phyloP scores from a whole-genome alignment of 2,797 vertebrate genomes.

The Lagocephalus sceleratus region DNA sequence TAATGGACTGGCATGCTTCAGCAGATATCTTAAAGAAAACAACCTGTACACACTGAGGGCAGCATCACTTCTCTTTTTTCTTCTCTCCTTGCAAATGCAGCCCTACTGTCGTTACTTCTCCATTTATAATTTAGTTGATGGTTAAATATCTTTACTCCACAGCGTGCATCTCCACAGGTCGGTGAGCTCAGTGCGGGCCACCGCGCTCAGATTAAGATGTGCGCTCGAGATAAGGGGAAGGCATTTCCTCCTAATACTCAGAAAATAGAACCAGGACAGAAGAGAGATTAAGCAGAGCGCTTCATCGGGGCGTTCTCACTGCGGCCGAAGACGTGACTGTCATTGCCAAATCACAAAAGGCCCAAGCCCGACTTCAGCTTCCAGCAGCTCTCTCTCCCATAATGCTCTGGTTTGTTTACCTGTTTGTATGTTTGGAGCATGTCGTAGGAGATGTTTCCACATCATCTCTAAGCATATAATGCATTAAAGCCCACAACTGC shows the following conservation, averaged over 20 bases:
- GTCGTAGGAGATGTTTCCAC: neutral
- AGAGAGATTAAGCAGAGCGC: slow-evolving; percentile 41
- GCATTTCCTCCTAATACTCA: slow-evolving; percentile 80
- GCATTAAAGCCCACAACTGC: slow-evolving; percentile 6
- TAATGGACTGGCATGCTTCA: neutral
- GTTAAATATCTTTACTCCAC: slow-evolving; percentile 27
- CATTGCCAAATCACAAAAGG: neutral
- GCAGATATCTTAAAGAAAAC: neutral
- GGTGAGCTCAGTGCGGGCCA: slow-evolving; percentile 74
- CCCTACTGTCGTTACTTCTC: slow-evolving; percentile 33
- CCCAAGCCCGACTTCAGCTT: neutral
- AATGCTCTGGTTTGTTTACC: too few species aligned
- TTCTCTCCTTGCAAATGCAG: neutral
- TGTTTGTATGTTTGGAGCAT: too few species aligned
- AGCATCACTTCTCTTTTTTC: too few species aligned
- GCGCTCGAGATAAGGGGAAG: slow-evolving; percentile 76
- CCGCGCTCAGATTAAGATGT: slow-evolving; percentile 58
- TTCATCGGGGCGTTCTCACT: slow-evolving; percentile 25
- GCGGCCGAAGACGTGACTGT: too few species aligned
- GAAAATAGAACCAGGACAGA: slow-evolving; percentile 67
- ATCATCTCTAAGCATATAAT: neutral
- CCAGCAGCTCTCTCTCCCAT: neutral
- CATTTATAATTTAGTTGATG: slow-evolving; percentile 44
- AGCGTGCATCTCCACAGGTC: slow-evolving; percentile 48
- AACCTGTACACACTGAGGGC: neutral